A percentile compares a stretch with the other conserved stretches of the same genome.
Conservation (phyloP, 2,113 vertebrate genomes). For the Tylochromis polylepis region DNA sequence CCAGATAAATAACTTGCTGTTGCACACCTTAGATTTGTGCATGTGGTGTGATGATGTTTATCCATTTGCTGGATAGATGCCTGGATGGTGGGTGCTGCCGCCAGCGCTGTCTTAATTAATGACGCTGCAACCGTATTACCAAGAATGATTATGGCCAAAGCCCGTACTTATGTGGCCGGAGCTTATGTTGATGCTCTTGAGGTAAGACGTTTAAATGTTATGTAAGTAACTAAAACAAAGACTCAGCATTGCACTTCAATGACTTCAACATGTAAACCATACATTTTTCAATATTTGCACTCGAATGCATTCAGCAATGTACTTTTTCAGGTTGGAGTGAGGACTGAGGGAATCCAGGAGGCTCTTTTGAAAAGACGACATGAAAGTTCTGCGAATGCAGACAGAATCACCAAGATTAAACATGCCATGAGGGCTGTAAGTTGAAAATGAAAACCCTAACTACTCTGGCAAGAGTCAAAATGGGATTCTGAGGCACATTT, state of each 20-base stretch:
- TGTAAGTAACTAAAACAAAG: not conserved
- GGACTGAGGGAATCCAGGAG: constrained; percentile 79
- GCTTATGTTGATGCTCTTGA: constrained; percentile 77
- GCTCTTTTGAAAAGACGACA: constrained; percentile 63
- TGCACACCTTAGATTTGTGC: not conserved
- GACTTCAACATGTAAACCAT: not conserved
- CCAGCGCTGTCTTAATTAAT: constrained; percentile 75
- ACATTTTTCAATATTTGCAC: not conserved
- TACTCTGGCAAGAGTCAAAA: not conserved
- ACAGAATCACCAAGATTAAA: constrained; percentile 77
- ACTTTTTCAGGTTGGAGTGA: constrained; percentile 70
- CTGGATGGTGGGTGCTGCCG: constrained; percentile 76
- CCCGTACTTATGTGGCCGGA: constrained; percentile 73
- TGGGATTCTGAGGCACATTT: not conserved
- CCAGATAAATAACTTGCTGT: not conserved
- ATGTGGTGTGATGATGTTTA: not conserved
- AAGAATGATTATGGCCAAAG: constrained; percentile 74
- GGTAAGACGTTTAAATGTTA: constrained; percentile 53
- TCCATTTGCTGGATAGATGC: constrained; percentile 55
- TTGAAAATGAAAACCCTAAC: not conserved
- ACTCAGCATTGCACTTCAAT: not conserved
- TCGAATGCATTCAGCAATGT: not conserved
- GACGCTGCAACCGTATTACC: constrained; percentile 78
- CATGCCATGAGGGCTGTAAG: constrained; percentile 75
- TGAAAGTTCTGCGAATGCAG: constrained; percentile 38